A percentile compares a stretch with the other conserved stretches of the same genome.
These are phyloP conservation scores for Spilarctia lutea DNA, from an alignment of 2,888 invertebrate genomes.

Conservation along the genomic window DNA sequence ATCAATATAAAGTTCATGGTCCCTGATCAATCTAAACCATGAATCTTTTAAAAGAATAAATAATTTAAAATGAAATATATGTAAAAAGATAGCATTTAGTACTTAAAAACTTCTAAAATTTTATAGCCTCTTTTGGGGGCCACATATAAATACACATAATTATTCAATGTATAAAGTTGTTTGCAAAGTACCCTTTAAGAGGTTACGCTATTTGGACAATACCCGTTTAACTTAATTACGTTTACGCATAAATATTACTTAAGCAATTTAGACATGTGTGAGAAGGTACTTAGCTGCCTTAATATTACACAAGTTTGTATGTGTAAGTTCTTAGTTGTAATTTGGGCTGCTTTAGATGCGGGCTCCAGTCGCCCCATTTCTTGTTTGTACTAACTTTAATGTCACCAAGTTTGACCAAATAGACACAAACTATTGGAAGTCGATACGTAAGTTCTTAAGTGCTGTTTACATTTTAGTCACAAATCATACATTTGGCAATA, in stretches of 20 bases:
- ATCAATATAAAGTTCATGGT: too few relatives aligned
- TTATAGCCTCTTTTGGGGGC: not conserved
- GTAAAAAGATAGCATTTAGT: not conserved
- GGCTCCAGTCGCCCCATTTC: slow-evolving; percentile 66
- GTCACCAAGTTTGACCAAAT: slow-evolving; percentile 69
- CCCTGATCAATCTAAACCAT: too few relatives aligned
- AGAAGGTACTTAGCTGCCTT: slow-evolving; percentile 40
- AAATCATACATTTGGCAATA: slow-evolving; percentile 18
- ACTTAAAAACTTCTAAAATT: not conserved
- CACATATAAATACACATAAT: slow-evolving; percentile 19
- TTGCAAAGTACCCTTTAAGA: slow-evolving; percentile 44
- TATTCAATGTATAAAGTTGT: slow-evolving; percentile 38
- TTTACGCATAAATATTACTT: slow-evolving; percentile 56
- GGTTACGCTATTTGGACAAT: slow-evolving; percentile 49
- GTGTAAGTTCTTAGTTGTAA: slow-evolving; percentile 67
- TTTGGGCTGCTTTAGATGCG: slow-evolving; percentile 71
- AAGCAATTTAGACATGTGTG: slow-evolving; percentile 52
- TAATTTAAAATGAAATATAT: not conserved
- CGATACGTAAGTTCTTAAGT: slow-evolving; percentile 57
- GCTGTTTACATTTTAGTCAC: slow-evolving; percentile 45
- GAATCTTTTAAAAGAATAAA: too few relatives aligned
- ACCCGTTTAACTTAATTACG: slow-evolving; percentile 50
- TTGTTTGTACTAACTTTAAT: slow-evolving; percentile 71
- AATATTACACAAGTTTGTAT: slow-evolving; percentile 50
- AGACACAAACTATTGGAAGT: slow-evolving; percentile 67